Evolutionary conservation across 2,113 vertebrate genomes (phyloP).

Genomic region (Ophiodon elongatus): DNA sequence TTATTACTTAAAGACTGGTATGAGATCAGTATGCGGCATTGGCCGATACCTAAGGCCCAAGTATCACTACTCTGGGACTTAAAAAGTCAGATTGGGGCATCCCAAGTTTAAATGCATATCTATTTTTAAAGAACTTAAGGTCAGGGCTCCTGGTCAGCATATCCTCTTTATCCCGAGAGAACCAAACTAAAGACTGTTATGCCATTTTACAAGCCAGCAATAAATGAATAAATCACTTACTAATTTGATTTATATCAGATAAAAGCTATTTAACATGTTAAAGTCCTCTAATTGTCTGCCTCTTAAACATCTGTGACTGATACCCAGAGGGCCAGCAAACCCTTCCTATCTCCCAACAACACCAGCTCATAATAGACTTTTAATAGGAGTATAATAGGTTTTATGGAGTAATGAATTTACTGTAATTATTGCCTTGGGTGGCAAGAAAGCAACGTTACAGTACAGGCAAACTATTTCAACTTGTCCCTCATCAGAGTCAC

Average conservation of each 20-base stretch:
- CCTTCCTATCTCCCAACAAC: conserved; percentile 68
- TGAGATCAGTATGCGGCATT: background rate
- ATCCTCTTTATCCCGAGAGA: background rate
- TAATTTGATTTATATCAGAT: conserved; percentile 61
- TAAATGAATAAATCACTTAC: conserved; percentile 46
- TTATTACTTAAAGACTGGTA: too few relatives aligned
- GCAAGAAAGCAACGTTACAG: conserved; percentile 55
- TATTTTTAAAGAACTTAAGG: background rate
- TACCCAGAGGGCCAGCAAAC: conserved; percentile 67
- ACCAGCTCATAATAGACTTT: conserved; percentile 74
- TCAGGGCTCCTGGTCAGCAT: background rate
- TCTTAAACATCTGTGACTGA: conserved; percentile 71
- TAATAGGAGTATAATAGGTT: conserved; percentile 75
- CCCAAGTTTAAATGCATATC: background rate
- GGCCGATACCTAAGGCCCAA: background rate
- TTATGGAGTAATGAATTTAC: conserved; percentile 76
- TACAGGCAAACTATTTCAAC: conserved; percentile 41
- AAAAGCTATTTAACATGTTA: conserved; percentile 60
- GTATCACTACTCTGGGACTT: background rate
- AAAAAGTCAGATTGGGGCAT: background rate
- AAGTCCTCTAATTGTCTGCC: conserved; percentile 63
- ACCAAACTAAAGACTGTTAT: conserved; percentile 1
- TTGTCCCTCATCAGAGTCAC: conserved; percentile 27
- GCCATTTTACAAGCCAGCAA: background rate
- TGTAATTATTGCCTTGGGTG: conserved; percentile 71